Percentiles rank a stretch among this genome's conserved stretches.
These are phyloP conservation scores for Apostichopus californicus DNA, from an alignment of 35 echinoderm and acorn worm genomes.

Conservation along the genomic window DNA sequence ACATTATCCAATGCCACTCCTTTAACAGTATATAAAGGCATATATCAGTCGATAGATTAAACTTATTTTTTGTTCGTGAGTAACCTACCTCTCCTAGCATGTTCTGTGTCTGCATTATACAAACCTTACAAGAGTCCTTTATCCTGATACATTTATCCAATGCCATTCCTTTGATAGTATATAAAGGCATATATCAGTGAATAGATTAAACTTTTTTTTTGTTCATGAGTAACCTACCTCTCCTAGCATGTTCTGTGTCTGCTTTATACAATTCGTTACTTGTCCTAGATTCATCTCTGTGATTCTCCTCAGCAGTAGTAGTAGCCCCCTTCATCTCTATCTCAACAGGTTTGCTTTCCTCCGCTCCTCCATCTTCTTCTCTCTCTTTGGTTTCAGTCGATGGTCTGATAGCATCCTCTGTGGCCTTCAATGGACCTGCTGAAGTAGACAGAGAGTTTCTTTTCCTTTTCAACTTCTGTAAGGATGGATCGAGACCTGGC, in stretches of 20 bases:
- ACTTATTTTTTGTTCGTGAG: no score
- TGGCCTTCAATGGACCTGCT: conserved; percentile 49
- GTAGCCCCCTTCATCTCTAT: background rate
- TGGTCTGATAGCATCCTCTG: conserved; percentile 47
- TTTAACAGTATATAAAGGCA: no score
- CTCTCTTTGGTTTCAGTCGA: background rate
- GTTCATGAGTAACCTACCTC: background rate
- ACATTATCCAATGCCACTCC: no score
- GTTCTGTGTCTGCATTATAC: background rate
- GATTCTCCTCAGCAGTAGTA: background rate
- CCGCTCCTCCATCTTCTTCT: background rate
- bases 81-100: background rate
- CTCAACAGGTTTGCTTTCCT: background rate
- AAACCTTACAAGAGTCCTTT: background rate
- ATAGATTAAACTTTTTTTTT: background rate
- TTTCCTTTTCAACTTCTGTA: conserved; percentile 36
- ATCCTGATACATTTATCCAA: background rate
- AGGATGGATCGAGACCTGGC: conserved; percentile 41
- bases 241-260: background rate
- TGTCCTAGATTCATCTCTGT: background rate
- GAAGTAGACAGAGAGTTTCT: conserved; percentile 38
- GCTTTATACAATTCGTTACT: background rate
- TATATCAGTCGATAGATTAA: no score
- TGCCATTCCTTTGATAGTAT: background rate
- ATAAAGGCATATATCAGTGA: no score